Base-by-base conservation (phyloP, 2,888 invertebrate genomes). In the Epistrophe eligans region DNA sequence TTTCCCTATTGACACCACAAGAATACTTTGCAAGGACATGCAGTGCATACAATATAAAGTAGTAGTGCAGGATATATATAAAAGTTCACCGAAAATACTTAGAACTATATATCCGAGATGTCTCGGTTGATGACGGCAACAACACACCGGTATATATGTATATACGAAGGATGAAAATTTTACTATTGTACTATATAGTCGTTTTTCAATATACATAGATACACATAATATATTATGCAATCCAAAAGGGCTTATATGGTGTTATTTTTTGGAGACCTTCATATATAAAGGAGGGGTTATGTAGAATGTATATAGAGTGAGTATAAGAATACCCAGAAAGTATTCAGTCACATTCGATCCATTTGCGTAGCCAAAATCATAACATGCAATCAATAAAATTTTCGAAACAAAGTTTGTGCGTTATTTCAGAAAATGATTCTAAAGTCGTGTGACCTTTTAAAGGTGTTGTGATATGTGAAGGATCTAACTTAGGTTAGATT, bases 141-240 rank as follows among this genome's bases (percentile, higher is more conserved):
- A n/a, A 15, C 17, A 57, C 38, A 62, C 64, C 48, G 24, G 24
- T 35, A n/a, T n/a, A n/a, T n/a, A n/a, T n/a, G n/a, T n/a, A n/a
- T n/a, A 48, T 45, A 72, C 45, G 19, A 45, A 62, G 58, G 38
- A 50, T 19, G 17, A 9, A 48, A 48, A 48, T 48, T 17, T 48
- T n/a, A n/a, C n/a, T n/a, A n/a, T n/a, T n/a, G n/a, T n/a, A n/a
- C n/a, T n/a, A n/a, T n/a, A n/a, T n/a, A n/a, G n/a, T n/a, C n/a
- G n/a, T n/a, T n/a, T n/a, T n/a, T n/a, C n/a, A n/a, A n/a, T n/a
- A n/a, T n/a, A n/a, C n/a, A n/a, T n/a, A n/a, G n/a, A n/a, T n/a
- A n/a, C n/a, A n/a, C n/a, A n/a, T n/a, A n/a, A n/a, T n/a, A n/a
- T 79, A 71, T 74, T 79, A 79, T 84, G 79, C 83, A 84, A 79